Evolutionary conservation across 2,113 vertebrate species (phyloP).

Genomic region (Cyanoramphus novaezelandiae): DNA sequence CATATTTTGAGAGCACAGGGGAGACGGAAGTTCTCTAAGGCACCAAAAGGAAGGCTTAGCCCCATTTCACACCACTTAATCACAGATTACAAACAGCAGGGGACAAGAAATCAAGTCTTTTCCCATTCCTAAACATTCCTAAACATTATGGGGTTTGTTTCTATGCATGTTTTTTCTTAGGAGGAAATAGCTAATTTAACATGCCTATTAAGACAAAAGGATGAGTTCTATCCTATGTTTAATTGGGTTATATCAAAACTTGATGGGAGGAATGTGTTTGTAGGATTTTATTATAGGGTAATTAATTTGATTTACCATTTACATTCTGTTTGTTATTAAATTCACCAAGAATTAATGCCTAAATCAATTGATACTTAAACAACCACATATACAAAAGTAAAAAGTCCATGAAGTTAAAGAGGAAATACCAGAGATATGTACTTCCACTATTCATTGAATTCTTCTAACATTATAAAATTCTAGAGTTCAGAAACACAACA

Average conservation of each 20-base stretch:
- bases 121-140: not conserved
- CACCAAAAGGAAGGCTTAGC: conserved; percentile 15
- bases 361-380: not conserved
- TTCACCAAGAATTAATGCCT: not conserved
- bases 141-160: not conserved
- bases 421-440: not conserved
- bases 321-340: not conserved
- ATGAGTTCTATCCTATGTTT: conserved; percentile 13
- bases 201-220: conserved; percentile 14
- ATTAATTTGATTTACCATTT: not conserved
- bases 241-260: not conserved
- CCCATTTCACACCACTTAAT: conserved; percentile 56
- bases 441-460: not conserved
- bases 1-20: not conserved
- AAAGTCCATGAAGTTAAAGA: not conserved
- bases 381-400: rapidly evolving
- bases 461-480: not conserved
- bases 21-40: not conserved
- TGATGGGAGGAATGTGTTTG: not conserved
- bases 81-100: conserved; percentile 43
- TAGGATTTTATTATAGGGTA: not conserved
- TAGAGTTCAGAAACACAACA: not conserved
- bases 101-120: not conserved
- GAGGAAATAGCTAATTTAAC: conserved; percentile 14
- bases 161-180: not conserved